Conservation (phyloP, 1,140 invertebrate genomes). For the Berghia stephanieae region DNA sequence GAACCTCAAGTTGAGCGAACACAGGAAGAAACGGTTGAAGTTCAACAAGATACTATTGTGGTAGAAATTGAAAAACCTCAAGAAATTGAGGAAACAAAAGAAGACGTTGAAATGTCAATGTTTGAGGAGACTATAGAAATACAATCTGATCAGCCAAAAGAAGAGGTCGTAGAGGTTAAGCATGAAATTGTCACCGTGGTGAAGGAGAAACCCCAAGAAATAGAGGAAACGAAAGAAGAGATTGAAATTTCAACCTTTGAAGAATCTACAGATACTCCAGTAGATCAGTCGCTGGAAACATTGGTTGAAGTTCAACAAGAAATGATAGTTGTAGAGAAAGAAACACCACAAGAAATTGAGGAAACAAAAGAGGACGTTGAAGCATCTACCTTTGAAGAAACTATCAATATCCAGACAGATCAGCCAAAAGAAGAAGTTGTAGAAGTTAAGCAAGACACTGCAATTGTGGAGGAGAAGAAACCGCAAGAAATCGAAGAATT, state of each 20-base stretch:
- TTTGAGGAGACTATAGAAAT: conserved; percentile 10
- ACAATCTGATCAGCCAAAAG: conserved; percentile 10
- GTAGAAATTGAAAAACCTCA: conserved; percentile 29
- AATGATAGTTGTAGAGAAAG: conserved; percentile 24
- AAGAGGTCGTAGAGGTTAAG: conserved; percentile 15
- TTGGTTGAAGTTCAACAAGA: neutral
- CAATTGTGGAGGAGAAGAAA: conserved; percentile 24
- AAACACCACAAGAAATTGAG: conserved; percentile 27
- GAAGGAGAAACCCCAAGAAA: conserved; percentile 25
- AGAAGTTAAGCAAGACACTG: conserved; percentile 18
- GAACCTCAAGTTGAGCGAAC: conserved; percentile 21
- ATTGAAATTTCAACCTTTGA: neutral
- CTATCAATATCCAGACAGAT: neutral
- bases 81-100: conserved; percentile 19
- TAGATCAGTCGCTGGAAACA: neutral
- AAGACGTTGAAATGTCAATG: conserved; percentile 11
- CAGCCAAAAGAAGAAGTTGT: conserved; percentile 21
- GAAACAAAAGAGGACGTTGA: conserved; percentile 4
- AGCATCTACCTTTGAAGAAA: conserved; percentile 2
- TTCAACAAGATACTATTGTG: neutral
- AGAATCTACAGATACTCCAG: neutral
- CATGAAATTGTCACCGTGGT: conserved; percentile 30
- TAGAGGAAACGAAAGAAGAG: conserved; percentile 1
- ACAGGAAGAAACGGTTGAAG: conserved; percentile 26
- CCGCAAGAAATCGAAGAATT: conserved; percentile 16